Conservation (phyloP, 2,113 vertebrate species). For the Myotis brandtii region DNA sequence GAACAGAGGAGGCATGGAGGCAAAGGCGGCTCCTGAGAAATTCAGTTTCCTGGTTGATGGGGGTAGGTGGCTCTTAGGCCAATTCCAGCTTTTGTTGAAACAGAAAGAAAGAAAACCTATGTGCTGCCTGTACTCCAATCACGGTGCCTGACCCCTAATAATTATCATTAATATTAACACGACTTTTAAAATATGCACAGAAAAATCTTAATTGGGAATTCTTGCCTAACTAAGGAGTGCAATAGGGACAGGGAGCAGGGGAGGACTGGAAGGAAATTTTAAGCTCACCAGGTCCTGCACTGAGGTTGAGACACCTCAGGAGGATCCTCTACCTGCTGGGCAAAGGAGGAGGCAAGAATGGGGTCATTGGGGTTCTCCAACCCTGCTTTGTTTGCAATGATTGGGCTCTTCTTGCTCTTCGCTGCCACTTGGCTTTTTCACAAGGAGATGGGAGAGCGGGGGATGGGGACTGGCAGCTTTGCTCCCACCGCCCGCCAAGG, state of each 20-base stretch:
- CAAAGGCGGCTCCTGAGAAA: neutral
- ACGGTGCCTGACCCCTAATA: constrained; percentile 28
- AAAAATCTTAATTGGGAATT: constrained; percentile 61
- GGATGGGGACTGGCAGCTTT: neutral
- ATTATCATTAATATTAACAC: constrained; percentile 58
- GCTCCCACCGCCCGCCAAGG: neutral
- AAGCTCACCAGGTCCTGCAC: neutral
- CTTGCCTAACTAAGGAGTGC: constrained; percentile 54
- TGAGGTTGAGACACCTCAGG: neutral
- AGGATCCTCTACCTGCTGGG: neutral
- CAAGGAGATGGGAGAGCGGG: neutral
- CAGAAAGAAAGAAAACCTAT: constrained; percentile 52
- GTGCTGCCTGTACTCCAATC: neutral
- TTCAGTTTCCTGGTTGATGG: neutral
- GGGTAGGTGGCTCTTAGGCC: neutral
- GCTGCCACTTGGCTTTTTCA: neutral
- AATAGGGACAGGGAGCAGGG: neutral
- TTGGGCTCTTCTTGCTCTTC: neutral
- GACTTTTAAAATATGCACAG: constrained; percentile 72
- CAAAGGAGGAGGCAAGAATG: neutral
- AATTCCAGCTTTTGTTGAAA: constrained; percentile 57
- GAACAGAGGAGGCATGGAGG: neutral
- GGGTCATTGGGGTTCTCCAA: neutral
- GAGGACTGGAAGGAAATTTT: neutral
- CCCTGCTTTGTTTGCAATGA: constrained; percentile 58